Evolutionary conservation across 2,888 invertebrate genomes (phyloP), one percentile per base, ranked within the genome.

Genomic region (Drosophila tripunctata): DNA sequence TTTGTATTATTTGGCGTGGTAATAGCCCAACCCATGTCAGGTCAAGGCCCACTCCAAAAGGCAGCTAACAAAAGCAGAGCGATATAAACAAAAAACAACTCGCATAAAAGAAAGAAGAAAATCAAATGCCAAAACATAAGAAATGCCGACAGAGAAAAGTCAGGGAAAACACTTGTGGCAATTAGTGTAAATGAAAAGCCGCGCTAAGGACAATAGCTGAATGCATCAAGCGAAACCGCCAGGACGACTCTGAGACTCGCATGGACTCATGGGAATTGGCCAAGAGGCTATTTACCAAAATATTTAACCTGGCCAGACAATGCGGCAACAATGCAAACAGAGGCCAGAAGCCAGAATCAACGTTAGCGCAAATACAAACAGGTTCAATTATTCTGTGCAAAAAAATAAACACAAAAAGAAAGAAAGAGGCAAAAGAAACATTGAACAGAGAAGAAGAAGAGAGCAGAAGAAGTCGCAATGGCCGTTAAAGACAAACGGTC

Each of bases 301-400:
- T 85, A 84, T 73, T 84, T 81, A 67, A 51, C 45, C 38, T 30
- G 62, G 27, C 68, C 69, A 84, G 83, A 84, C 87, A 84, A 84
- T 62, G 75, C 65, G 83, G 77, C 81, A 48, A 66, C 86, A 58
- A 57, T 38, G 40, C 43, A 38, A 50, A 12, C 41, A 45, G 33
- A 27, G 70, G 60, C 65, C 43, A 45, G 56, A 50, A 31, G 36
- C 30, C 55, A 22, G 33, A 43, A 40, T 10, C 30, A 22, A 40
- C 5, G 24, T 55, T 7, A 54, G 15, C 30, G 24, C 43, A 68
- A 69, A 75, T 78, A 68, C 64, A 81, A 84, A 76, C 82, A 87
- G 87, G 82, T 80, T 82, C 79, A 82, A 79, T 78, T 78, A 79
- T 74, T 83, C n/a, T n/a, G n/a, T 74, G 79, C 80, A 67, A 68